A percentile compares a stretch with the other conserved stretches of the same genome.
Evolutionary conservation across 1,140 invertebrate genomes (phyloP).

Genomic region (Drosophila arawakana): DNA sequence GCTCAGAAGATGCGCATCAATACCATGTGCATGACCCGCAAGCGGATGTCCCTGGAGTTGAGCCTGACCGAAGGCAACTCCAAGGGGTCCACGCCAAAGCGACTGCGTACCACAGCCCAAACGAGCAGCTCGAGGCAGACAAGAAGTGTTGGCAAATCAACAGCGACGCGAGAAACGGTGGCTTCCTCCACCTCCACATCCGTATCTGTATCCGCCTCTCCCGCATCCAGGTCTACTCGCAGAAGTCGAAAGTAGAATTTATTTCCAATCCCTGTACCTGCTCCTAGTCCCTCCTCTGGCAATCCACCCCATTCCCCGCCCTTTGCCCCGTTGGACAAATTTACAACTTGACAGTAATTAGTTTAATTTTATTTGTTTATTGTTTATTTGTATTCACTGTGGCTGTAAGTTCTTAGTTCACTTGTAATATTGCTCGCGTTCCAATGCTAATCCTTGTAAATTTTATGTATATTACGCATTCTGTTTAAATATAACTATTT

Average conservation of each 20-base stretch:
- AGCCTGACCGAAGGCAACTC: constrained; percentile 57
- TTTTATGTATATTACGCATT: constrained; percentile 34
- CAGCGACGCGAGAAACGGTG: background rate
- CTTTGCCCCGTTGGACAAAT: background rate
- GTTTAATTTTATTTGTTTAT: constrained; percentile 9
- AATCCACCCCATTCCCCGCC: background rate
- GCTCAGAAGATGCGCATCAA: constrained; percentile 45
- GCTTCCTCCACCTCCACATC: background rate
- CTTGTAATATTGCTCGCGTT: constrained; percentile 13
- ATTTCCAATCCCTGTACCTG: background rate
- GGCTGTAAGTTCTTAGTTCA: background rate
- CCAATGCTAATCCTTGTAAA: constrained; percentile 34
- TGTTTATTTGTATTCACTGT: constrained; percentile 13
- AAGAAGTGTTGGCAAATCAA: constrained; percentile 12
- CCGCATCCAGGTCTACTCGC: background rate
- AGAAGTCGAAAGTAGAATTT: constrained; percentile 24
- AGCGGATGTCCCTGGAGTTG: constrained; percentile 65
- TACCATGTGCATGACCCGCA: constrained; percentile 62
- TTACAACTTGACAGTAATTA: constrained; percentile 15
- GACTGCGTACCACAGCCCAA: constrained; percentile 29
- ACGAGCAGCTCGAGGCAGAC: constrained; percentile 18
- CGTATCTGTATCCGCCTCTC: background rate
- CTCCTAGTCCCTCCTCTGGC: background rate
- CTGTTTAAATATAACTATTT: constrained; percentile 23
- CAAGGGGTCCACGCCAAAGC: constrained; percentile 61